Percentiles rank a stretch among this genome's conserved stretches.
Conservation (phyloP, 2,888 invertebrate species). For the Mesorhabditis spiculigera region DNA sequence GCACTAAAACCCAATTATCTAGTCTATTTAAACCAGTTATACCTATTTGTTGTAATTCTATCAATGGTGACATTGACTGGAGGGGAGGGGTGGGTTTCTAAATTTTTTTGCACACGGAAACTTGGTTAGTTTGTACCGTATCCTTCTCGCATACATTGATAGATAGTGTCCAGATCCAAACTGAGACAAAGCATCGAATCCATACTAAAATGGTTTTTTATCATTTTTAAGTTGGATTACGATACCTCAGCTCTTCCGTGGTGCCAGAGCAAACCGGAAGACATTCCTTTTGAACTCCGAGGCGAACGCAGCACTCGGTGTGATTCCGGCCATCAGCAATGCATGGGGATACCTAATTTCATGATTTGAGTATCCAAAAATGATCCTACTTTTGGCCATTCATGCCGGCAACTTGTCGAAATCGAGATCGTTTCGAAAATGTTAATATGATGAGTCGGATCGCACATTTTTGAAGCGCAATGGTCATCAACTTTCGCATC, state of each 20-base stretch:
- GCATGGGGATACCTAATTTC: constrained; percentile 31
- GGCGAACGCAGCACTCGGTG: constrained; percentile 76
- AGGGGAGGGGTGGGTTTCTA: constrained; percentile 42
- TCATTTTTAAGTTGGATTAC: neutral
- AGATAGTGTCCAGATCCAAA: constrained; percentile 42
- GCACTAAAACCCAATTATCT: constrained; percentile 22
- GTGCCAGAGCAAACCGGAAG: constrained; percentile 72
- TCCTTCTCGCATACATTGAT: constrained; percentile 44
- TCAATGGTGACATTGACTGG: constrained; percentile 39
- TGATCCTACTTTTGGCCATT: constrained; percentile 33
- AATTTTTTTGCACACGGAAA: constrained; percentile 7
- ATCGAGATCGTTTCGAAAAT: constrained; percentile 37
- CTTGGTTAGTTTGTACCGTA: constrained; percentile 24
- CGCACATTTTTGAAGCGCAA: constrained; percentile 42
- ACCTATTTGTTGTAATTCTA: constrained; percentile 16
- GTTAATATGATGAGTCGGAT: constrained; percentile 26
- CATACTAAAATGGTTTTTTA: constrained; percentile 60
- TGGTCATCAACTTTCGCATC: constrained; percentile 26
- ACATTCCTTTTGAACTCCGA: constrained; percentile 77
- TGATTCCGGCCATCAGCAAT: constrained; percentile 70
- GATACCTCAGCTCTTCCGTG: constrained; percentile 64
- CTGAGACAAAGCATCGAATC: constrained; percentile 42
- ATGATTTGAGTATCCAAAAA: neutral
- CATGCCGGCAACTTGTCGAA: constrained; percentile 38
- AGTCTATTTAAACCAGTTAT: neutral